Conservation (phyloP, 1,140 invertebrate species). For the Zaprionus ghesquierei region DNA sequence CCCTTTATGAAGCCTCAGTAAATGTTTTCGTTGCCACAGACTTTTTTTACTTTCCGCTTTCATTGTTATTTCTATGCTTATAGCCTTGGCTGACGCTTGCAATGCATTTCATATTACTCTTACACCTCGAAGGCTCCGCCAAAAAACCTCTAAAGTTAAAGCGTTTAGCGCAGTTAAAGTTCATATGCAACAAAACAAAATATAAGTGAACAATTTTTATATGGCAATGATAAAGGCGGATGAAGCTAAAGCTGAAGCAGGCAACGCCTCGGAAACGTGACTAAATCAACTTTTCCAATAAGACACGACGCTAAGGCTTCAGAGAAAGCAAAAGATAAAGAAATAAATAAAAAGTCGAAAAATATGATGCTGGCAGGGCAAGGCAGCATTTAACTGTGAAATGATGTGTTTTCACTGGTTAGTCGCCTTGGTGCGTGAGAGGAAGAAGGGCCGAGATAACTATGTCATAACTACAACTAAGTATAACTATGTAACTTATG, state of each 20-base stretch:
- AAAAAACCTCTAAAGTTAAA: no score
- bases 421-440: slow-evolving; percentile 27
- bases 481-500: no score
- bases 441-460: slow-evolving; percentile 3
- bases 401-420: slow-evolving; percentile 80
- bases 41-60: slow-evolving; percentile 16
- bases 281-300: slow-evolving; percentile 79
- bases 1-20: neutral
- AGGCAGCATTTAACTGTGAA: slow-evolving; percentile 74
- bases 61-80: slow-evolving; percentile 60
- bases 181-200: slow-evolving; percentile 6
- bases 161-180: no score
- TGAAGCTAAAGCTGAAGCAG: slow-evolving; percentile 36
- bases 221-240: slow-evolving; percentile 38
- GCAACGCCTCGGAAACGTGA: slow-evolving; percentile 69
- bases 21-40: slow-evolving; percentile 34
- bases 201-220: slow-evolving; percentile 43
- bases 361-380: slow-evolving; percentile 10
- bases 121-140: slow-evolving; percentile 38
- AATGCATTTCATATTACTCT: slow-evolving; percentile 38
- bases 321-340: slow-evolving; percentile 53
- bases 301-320: slow-evolving; percentile 57
- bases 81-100: slow-evolving; percentile 29
- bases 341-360: slow-evolving; percentile 53
- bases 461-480: no score